Percentiles rank a stretch among this genome's conserved stretches.
phyloP scores from a whole-genome alignment of 2,797 vertebrate genomes.

The Aldrovandia affinis region DNA sequence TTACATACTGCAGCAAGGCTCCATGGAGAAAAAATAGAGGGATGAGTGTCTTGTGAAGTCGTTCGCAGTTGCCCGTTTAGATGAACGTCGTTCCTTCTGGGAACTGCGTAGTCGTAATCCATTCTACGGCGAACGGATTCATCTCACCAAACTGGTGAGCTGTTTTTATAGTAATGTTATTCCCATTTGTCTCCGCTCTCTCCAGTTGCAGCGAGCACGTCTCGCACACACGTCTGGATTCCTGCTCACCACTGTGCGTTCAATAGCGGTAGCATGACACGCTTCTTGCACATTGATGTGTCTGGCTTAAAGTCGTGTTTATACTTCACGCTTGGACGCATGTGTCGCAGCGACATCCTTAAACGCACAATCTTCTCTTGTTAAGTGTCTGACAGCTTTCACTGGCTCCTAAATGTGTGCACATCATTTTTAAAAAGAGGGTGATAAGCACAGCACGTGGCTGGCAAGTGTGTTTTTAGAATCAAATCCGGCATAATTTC shows the following conservation, averaged over 20 bases:
- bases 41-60: constrained; percentile 1
- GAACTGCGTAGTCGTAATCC: background rate
- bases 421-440: background rate
- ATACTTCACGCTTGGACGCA: background rate
- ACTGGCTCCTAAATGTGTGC: background rate
- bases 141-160: background rate
- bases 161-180: background rate
- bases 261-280: background rate
- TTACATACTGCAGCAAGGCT: background rate
- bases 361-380: background rate
- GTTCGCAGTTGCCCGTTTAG: background rate
- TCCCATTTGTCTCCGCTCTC: background rate
- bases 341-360: background rate
- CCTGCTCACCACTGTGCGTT: background rate
- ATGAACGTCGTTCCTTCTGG: background rate
- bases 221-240: background rate
- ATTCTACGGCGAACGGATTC: background rate
- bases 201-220: background rate
- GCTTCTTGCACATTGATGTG: background rate
- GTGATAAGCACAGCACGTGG: background rate
- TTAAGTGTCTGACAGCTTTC: background rate
- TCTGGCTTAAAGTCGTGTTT: background rate
- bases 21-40: background rate
- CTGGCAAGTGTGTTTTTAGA: background rate
- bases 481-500: background rate